phyloP scores from a whole-genome alignment of 2,888 invertebrate species.

The Trissonchulus latispiculum region DNA sequence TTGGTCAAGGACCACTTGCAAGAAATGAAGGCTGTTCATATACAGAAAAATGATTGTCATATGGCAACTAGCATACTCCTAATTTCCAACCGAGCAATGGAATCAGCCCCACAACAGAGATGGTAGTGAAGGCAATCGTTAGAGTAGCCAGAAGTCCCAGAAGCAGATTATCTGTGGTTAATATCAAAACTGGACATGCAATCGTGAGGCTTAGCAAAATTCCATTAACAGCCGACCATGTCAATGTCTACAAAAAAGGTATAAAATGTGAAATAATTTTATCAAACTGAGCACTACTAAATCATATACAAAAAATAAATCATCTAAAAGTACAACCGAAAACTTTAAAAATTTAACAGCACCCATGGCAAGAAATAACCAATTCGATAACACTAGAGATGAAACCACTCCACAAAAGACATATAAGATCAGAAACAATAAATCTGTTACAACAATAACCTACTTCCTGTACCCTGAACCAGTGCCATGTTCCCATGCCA shows the following conservation, averaged over 20 bases:
- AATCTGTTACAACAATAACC: no score
- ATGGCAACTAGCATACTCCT: slow-evolving; percentile 34
- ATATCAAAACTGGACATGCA: slow-evolving; percentile 37
- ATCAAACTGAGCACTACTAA: no score
- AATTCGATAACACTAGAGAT: no score
- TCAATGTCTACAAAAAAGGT: slow-evolving; percentile 34
- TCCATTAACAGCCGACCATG: slow-evolving; percentile 37
- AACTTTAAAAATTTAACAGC: no score
- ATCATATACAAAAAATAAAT: no score
- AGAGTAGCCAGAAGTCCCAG: slow-evolving; percentile 39
- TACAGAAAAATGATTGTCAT: background rate
- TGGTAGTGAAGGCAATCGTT: slow-evolving; percentile 37
- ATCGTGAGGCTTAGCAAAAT: slow-evolving; percentile 37
- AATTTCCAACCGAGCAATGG: slow-evolving; percentile 43
- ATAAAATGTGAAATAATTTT: no score
- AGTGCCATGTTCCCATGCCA: slow-evolving; percentile 16
- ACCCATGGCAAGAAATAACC: no score
- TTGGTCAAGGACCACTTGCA: no score
- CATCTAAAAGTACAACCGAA: no score
- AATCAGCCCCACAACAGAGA: slow-evolving; percentile 40
- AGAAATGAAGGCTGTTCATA: background rate
- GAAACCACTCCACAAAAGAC: no score
- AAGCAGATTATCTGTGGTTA: slow-evolving; percentile 40
- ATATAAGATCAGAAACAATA: no score
- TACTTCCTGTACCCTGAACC: slow-evolving; percentile 19